These are phyloP conservation scores for Strix uralensis DNA, from an alignment of 2,113 vertebrate genomes.

Conservation along the genomic window DNA sequence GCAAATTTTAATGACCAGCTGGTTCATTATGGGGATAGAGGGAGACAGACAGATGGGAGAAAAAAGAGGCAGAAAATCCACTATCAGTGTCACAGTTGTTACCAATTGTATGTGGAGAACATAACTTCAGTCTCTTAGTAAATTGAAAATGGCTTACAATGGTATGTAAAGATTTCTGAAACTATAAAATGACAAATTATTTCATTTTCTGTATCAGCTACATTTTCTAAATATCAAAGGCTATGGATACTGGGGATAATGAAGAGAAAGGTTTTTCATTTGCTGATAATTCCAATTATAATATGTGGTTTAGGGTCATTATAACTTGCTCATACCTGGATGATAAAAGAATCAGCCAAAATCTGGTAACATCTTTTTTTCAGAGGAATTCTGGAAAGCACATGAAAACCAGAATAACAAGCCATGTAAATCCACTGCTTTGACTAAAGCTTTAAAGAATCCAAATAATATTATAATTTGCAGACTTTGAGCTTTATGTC, in stretches of 20 bases:
- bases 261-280: background rate
- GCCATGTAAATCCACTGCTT: background rate
- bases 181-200: background rate
- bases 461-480: background rate
- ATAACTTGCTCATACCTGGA: background rate
- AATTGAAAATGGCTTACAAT: background rate
- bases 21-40: background rate
- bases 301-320: background rate
- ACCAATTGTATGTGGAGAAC: background rate
- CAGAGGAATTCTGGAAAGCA: background rate
- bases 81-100: background rate
- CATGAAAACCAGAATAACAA: background rate
- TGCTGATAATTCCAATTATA: background rate
- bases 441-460: background rate
- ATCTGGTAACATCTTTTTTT: background rate
- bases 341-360: background rate
- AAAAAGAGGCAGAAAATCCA: background rate
- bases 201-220: background rate
- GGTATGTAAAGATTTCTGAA: background rate
- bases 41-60: background rate
- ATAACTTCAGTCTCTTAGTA: background rate
- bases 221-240: background rate
- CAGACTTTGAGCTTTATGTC: background rate
- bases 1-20: background rate
- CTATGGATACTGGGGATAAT: background rate